Conservation (phyloP, 1,140 invertebrate species). For the Bombus affinis region DNA sequence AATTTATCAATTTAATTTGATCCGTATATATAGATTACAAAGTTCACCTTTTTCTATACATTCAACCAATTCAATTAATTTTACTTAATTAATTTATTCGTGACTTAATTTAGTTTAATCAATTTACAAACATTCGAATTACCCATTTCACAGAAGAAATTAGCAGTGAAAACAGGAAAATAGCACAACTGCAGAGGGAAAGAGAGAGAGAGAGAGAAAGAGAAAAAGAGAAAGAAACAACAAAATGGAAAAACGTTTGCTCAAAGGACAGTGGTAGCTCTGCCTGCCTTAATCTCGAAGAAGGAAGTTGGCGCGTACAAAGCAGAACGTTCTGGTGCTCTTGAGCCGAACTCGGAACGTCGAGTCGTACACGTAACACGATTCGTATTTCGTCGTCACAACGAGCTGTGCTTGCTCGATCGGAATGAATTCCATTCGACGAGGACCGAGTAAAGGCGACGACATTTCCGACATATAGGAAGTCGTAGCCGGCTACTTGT, state of each 20-base stretch:
- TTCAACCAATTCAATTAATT: too few species aligned
- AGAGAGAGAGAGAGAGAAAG: neutral
- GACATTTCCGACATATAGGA: slow-evolving; percentile 63
- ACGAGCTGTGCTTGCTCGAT: slow-evolving; percentile 60
- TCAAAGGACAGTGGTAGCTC: neutral
- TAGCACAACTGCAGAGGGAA: neutral
- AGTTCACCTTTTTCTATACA: too few species aligned
- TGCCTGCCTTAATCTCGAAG: slow-evolving; percentile 28
- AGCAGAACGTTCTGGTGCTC: slow-evolving; percentile 28
- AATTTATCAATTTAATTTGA: too few species aligned
- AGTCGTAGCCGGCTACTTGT: slow-evolving; percentile 52
- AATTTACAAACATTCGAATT: too few species aligned
- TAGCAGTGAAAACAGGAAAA: neutral
- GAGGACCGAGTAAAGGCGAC: slow-evolving; percentile 53
- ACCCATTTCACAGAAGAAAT: too few species aligned
- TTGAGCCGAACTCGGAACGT: slow-evolving; percentile 35
- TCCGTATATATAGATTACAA: too few species aligned
- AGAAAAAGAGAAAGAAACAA: neutral
- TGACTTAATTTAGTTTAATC: too few species aligned
- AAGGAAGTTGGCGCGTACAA: slow-evolving; percentile 37
- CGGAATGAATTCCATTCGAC: slow-evolving; percentile 62
- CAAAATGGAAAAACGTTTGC: slow-evolving; percentile 14
- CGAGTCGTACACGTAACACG: slow-evolving; percentile 56
- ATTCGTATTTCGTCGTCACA: slow-evolving; percentile 56
- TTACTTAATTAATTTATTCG: too few species aligned